A percentile compares a stretch with the other conserved stretches of the same genome.
Evolutionary conservation across 2,888 invertebrate genomes (phyloP).

Genomic region (Coelinius sp.): DNA sequence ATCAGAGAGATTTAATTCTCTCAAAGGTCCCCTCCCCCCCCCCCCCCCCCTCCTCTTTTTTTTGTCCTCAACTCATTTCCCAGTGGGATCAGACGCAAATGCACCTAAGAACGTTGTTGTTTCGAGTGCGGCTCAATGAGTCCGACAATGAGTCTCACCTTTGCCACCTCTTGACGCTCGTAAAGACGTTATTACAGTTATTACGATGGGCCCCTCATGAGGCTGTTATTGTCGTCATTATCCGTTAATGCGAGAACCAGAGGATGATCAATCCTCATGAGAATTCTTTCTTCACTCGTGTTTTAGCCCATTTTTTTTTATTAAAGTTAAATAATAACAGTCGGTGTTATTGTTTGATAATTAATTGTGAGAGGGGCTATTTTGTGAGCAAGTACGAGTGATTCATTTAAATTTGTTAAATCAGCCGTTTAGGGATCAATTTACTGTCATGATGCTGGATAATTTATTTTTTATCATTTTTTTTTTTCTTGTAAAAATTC

Average conservation of each 20-base stretch:
- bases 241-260: conserved; percentile 44
- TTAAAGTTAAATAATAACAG: neutral
- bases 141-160: conserved; percentile 36
- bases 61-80: neutral
- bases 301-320: conserved; percentile 18
- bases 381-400: neutral
- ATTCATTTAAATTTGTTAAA: conserved; percentile 26
- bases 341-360: conserved; percentile 2
- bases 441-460: neutral
- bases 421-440: conserved; percentile 21
- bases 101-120: conserved; percentile 12
- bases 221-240: conserved; percentile 54
- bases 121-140: conserved; percentile 32
- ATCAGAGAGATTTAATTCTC: neutral
- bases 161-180: conserved; percentile 41
- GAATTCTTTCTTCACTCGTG: conserved; percentile 12
- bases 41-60: neutral
- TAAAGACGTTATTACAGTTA: conserved; percentile 58
- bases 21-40: too few relatives aligned
- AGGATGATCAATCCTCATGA: conserved; percentile 10
- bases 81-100: conserved; percentile 2
- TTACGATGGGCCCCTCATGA: conserved; percentile 38
- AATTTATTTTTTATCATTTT: neutral
- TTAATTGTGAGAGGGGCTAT: conserved; percentile 6
- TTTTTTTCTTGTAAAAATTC: too few relatives aligned